Base-by-base conservation (phyloP, 2,888 invertebrate species). In the Anaspis maculata region DNA sequence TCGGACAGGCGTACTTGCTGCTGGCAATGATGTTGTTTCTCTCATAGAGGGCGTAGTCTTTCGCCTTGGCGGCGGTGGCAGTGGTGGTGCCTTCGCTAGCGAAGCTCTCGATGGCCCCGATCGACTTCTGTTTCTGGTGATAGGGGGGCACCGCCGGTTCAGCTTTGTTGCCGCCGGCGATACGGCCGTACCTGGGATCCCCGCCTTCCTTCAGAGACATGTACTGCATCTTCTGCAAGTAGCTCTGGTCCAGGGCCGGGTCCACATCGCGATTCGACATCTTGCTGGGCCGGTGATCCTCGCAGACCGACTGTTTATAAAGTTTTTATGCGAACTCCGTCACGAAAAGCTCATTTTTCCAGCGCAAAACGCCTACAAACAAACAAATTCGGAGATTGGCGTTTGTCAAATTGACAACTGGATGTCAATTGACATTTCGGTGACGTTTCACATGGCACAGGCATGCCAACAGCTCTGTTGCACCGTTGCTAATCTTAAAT, bases 1-100 rank as follows among this genome's bases (percentile, higher is more conserved):
- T 84, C 30, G 83, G 82, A 21, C 82, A 81, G 25, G 83, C 81
- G 58, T 79, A 86, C 59, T 85, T 83, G 6, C 83, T 81, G 28
- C 83, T 77, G 12, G 81, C 78, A 50, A 83, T 83, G 35, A 84
- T 78, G 54, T 80, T 83, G 37, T 77, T 80, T 34, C 84, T 72
- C 55, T 84, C 85, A 49, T 78, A 78, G 30, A 75, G 61, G 46
- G 74, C 73, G 45, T 73, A 73, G 34, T 74, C 72, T 4, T 56
- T 51, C 4, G 51, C 34, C 15, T 57, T 54, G 25, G 39, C 31
- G 39, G 48, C 51, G 31, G 48, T 34, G 15, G 56, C 47, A 39
- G 48, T 51, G 31, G 48, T 34, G 15, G 56, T 46, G 25, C 45
- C 48, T 41, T 76, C 75, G 37, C 75, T 67, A 10, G 74, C 70